These are phyloP conservation scores for Emberiza fucata DNA, from an alignment of 2,113 vertebrate species.

Conservation along the genomic window DNA sequence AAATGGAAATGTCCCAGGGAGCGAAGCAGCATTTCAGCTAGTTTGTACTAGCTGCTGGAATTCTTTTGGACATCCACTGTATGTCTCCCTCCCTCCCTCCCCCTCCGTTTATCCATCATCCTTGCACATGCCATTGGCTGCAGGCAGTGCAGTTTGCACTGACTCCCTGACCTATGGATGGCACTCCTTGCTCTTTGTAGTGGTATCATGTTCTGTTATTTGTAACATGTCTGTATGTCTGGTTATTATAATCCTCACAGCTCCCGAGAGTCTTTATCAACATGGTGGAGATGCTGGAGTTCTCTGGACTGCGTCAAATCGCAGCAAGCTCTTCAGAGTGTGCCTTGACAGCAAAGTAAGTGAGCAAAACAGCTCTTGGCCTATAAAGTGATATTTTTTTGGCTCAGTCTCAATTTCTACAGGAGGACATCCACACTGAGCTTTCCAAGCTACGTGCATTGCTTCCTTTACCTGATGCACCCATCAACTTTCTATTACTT, in stretches of 20 bases:
- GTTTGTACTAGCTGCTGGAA: not conserved
- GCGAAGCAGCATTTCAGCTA: not conserved
- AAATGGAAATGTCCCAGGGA: not conserved
- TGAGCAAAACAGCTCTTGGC: not conserved
- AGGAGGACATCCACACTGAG: not conserved
- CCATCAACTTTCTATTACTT: not conserved
- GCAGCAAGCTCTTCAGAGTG: constrained; percentile 72
- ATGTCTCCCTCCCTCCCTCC: not conserved
- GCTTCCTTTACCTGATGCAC: not conserved
- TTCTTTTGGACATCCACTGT: not conserved
- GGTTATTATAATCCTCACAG: constrained; percentile 67
- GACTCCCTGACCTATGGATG: not conserved
- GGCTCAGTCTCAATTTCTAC: not conserved
- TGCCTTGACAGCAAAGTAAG: constrained; percentile 72
- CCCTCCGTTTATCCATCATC: not conserved
- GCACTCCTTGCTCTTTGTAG: constrained; percentile 23
- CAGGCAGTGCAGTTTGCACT: not conserved
- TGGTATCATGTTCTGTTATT: constrained; percentile 30
- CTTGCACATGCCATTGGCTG: not conserved
- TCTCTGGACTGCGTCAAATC: constrained; percentile 76
- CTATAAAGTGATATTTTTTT: not conserved
- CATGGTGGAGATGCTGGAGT: constrained; percentile 81
- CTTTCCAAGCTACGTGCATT: not conserved
- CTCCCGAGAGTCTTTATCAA: constrained; percentile 86
- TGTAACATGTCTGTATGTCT: not conserved